A percentile compares a stretch with the other conserved stretches of the same genome.
Conservation (phyloP, 2,113 vertebrate genomes). For the Muscicapa adusta region DNA sequence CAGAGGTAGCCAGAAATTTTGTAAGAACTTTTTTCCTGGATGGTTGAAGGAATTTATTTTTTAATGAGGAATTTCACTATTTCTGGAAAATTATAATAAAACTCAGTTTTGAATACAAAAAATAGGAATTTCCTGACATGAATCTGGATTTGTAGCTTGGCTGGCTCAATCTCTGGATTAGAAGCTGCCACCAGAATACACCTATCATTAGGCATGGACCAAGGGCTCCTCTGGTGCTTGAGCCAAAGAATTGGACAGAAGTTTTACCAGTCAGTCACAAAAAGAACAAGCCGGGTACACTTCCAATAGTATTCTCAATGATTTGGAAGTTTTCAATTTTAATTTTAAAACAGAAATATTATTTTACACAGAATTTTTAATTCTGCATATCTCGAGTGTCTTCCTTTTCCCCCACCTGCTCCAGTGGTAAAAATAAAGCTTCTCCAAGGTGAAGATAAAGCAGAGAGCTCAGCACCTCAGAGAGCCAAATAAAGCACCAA, state of each 20-base stretch:
- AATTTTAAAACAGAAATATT: not conserved
- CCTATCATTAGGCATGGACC: not conserved
- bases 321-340: not conserved
- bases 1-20: not conserved
- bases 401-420: not conserved
- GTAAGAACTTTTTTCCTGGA: not conserved
- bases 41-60: not conserved
- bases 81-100: not conserved
- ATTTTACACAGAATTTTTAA: not conserved
- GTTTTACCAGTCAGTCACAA: not conserved
- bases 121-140: not conserved
- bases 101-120: not conserved
- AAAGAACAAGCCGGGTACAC: not conserved
- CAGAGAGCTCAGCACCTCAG: not conserved
- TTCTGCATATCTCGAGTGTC: rapidly evolving
- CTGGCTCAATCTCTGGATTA: not conserved
- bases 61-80: not conserved
- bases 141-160: not conserved
- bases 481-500: not conserved
- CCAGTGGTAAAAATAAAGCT: not conserved
- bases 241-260: not conserved
- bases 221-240: not conserved
- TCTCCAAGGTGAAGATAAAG: not conserved
- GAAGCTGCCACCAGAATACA: not conserved
- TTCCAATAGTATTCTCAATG: not conserved